A percentile compares a stretch with the other conserved stretches of the same genome.
These are phyloP conservation scores for Sinohyriopsis cumingii DNA, from an alignment of 2,888 invertebrate species.

Conservation along the genomic window DNA sequence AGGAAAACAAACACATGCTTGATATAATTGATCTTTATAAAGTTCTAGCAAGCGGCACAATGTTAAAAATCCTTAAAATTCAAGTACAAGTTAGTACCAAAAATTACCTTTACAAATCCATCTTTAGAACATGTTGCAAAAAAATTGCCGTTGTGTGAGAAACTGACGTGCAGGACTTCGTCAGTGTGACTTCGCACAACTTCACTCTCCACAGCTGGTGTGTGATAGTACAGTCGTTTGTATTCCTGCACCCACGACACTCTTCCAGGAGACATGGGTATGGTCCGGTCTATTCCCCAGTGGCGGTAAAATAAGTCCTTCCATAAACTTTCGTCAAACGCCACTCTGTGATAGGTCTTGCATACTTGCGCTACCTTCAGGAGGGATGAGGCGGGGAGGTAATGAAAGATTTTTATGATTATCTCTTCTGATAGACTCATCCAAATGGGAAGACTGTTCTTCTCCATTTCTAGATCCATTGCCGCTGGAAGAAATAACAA, in stretches of 20 bases:
- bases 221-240: constrained; percentile 80
- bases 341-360: constrained; percentile 73
- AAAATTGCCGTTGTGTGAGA: constrained; percentile 86
- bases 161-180: constrained; percentile 88
- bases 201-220: constrained; percentile 74
- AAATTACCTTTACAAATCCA: constrained; percentile 81
- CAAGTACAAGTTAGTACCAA: too few species aligned
- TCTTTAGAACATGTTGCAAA: constrained; percentile 91
- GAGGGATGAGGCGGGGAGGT: too few species aligned
- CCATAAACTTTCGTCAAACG: constrained; percentile 84
- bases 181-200: constrained; percentile 80
- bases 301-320: constrained; percentile 80
- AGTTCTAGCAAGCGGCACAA: too few species aligned
- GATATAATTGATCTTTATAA: too few species aligned
- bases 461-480: too few species aligned
- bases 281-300: constrained; percentile 78
- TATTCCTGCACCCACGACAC: constrained; percentile 83
- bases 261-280: constrained; percentile 79
- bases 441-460: too few species aligned
- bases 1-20: too few species aligned
- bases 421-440: too few species aligned
- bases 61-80: too few species aligned
- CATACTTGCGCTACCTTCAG: too few species aligned
- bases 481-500: too few species aligned
- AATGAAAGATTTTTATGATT: too few species aligned